A percentile compares a stretch with the other conserved stretches of the same genome.
phyloP scores from a whole-genome alignment of 2,113 vertebrate genomes.

The Hemibates koningsi region DNA sequence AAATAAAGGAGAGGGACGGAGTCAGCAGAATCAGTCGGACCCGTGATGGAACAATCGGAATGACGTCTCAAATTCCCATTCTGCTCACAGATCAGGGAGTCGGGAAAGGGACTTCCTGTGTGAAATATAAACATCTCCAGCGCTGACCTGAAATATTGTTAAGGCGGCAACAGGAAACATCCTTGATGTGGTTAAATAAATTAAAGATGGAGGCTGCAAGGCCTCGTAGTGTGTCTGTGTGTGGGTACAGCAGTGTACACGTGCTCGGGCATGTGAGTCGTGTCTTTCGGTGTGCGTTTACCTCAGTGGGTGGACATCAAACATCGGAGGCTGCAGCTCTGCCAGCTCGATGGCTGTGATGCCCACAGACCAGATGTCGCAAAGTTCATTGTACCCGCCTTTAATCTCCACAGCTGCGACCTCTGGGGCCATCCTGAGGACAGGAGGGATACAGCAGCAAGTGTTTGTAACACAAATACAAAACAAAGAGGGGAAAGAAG shows the following conservation, averaged over 20 bases:
- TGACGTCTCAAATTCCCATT: neutral
- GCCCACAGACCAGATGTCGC: constrained; percentile 90
- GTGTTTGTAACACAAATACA: neutral
- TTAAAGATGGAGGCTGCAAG: neutral
- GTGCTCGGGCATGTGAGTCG: neutral
- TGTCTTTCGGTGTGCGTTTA: constrained; percentile 18
- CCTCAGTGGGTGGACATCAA: constrained; percentile 87
- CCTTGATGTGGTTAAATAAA: neutral
- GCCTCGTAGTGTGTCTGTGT: neutral
- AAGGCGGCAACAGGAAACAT: neutral
- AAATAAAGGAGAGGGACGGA: neutral
- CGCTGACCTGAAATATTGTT: neutral
- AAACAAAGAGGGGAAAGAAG: neutral
- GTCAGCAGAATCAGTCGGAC: neutral
- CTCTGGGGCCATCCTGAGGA: constrained; percentile 88
- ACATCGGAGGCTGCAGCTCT: constrained; percentile 83
- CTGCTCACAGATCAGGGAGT: neutral
- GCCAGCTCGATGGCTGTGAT: constrained; percentile 90
- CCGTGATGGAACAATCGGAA: neutral
- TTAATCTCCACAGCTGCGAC: constrained; percentile 89
- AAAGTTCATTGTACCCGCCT: constrained; percentile 87
- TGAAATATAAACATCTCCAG: neutral
- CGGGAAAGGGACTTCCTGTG: neutral
- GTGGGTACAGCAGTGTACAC: neutral
- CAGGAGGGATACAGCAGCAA: neutral